phyloP scores from a whole-genome alignment of 2,888 invertebrate genomes.

The Xestobium rufovillosum region DNA sequence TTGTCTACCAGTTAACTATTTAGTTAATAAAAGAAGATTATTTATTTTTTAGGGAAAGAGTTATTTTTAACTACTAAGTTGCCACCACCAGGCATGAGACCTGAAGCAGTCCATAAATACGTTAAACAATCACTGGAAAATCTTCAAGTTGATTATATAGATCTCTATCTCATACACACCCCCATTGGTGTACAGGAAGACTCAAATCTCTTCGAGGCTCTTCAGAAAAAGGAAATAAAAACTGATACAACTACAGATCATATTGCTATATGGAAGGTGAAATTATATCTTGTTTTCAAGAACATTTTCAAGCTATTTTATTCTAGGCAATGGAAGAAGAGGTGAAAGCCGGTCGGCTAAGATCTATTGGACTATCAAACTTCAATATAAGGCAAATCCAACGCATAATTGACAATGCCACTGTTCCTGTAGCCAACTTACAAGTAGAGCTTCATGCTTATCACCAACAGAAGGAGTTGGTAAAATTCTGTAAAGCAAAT shows the following conservation, averaged over 20 bases:
- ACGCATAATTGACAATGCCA: constrained; percentile 27
- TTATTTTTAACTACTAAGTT: constrained; percentile 73
- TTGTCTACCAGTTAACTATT: too few species aligned
- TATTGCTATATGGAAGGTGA: constrained; percentile 1
- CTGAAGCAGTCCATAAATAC: constrained; percentile 53
- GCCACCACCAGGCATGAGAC: constrained; percentile 52
- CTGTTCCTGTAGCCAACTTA: constrained; percentile 40
- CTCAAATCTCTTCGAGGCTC: too few species aligned
- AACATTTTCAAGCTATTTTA: too few species aligned
- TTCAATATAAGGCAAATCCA: not conserved
- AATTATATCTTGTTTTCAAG: too few species aligned
- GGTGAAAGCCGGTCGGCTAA: not conserved
- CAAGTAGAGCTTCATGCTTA: constrained; percentile 57
- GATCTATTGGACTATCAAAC: not conserved
- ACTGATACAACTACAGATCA: constrained; percentile 1
- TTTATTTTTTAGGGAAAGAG: constrained; percentile 51
- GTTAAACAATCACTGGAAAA: constrained; percentile 51
- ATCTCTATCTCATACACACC: not conserved
- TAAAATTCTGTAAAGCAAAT: constrained; percentile 32
- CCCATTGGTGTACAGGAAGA: not conserved
- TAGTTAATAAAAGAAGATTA: too few species aligned
- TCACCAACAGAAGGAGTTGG: constrained; percentile 44
- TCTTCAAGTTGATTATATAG: constrained; percentile 21
- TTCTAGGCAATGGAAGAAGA: not conserved
- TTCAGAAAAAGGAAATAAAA: too few species aligned